phyloP scores from a whole-genome alignment of 2,888 invertebrate genomes.

The Vandiemenella viatica region DNA sequence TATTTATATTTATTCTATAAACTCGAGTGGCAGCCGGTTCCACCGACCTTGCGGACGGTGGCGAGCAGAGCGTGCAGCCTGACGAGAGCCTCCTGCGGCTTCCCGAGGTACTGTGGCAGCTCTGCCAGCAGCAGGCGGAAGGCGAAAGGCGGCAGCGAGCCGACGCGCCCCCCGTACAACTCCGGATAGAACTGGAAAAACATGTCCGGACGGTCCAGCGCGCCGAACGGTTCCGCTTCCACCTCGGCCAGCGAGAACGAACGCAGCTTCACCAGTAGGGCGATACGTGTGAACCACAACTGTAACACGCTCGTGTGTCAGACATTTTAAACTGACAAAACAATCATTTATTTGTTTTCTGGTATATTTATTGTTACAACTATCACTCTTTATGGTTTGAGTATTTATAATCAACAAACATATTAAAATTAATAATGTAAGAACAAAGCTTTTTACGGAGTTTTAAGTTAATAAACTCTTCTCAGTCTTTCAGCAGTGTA shows the following conservation, averaged over 20 bases:
- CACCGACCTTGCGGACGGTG: slow-evolving; percentile 50
- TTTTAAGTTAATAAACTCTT: too few species aligned
- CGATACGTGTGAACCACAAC: slow-evolving; percentile 83
- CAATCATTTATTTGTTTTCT: too few species aligned
- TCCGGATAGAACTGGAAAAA: slow-evolving; percentile 86
- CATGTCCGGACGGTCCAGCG: slow-evolving; percentile 79
- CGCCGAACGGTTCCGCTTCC: slow-evolving; percentile 79
- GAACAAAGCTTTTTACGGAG: too few species aligned
- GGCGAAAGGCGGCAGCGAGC: slow-evolving; percentile 85
- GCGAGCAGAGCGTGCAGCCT: slow-evolving; percentile 52
- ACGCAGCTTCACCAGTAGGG: slow-evolving; percentile 66
- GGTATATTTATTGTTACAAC: too few species aligned
- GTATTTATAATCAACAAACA: too few species aligned
- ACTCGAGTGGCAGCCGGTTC: too few species aligned
- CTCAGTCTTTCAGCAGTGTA: too few species aligned
- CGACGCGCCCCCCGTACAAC: slow-evolving; percentile 62
- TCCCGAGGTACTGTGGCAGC: slow-evolving; percentile 65
- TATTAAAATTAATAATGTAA: too few species aligned
- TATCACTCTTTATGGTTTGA: too few species aligned
- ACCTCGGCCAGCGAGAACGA: slow-evolving; percentile 58
- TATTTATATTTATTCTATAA: too few species aligned
- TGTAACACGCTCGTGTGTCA: too few species aligned
- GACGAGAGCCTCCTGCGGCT: slow-evolving; percentile 57
- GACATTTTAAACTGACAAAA: too few species aligned
- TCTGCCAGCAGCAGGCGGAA: slow-evolving; percentile 80